Evolutionary conservation across 2,888 invertebrate species (phyloP), one percentile per base, ranked within the genome.

Genomic region (Nomada ferruginata): DNA sequence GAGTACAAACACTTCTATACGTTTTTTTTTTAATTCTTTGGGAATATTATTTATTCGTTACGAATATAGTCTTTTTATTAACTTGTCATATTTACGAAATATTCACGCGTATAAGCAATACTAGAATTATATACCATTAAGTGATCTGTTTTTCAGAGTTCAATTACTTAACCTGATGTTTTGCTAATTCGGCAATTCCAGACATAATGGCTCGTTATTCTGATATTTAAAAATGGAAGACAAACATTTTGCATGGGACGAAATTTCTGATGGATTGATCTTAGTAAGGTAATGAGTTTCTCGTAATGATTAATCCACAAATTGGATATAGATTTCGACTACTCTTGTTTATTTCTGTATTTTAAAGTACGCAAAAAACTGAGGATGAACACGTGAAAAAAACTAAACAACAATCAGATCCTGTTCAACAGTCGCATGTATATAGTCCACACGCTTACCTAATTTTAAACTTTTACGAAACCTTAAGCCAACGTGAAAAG

Each of bases 391-490:
- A 89, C 63, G 75, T 76, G 23, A 90, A 90, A 71, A 83, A 85
- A 26, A 82, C 73, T 57, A 86, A 79, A 69, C 77, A 68, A 5
- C 66, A 75, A 69, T 57, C 66, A 10, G 65, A 82, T 64, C 71
- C 57, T 3, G 23, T 59, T 57, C 82, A 87, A 0, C 47, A 29
- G 5, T 79, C 89, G 13, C 75, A 87, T 44, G 76, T 90, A 64
- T 92, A 90, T 76, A 90, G 89, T 86, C 92, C 92, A 5, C 92
- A 93, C 53, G 79, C 83, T 7, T 88, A 91, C 72, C 80, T 93
- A 74, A 88, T 91, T 72, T 83, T 92, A 20, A 87, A 84, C 50
- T 93, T 92, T 70, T 85, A 85, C 52, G 92, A 93, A 75, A 88
- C 84, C 7, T 78, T 93, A 15, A 91, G 85, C 82, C 90, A 90